phyloP scores from a whole-genome alignment of 1,140 invertebrate genomes.

The Platyura marginata region DNA sequence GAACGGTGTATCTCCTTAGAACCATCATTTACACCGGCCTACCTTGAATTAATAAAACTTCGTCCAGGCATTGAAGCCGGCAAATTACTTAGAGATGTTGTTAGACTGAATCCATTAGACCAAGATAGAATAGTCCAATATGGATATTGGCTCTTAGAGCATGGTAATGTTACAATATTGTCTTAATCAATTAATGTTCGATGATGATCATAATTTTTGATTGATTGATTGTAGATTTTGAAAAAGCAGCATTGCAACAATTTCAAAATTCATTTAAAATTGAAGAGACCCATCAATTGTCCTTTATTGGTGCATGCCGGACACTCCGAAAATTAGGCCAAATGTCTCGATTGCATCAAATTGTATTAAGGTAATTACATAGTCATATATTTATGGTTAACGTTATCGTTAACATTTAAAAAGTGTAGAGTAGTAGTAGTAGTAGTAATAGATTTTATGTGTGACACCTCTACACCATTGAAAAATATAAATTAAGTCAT shows the following conservation, averaged over 20 bases:
- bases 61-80: conserved; percentile 32
- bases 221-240: too few species aligned
- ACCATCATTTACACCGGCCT: conserved; percentile 43
- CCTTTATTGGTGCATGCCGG: conserved; percentile 34
- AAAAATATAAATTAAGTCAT: too few species aligned
- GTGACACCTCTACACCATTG: too few species aligned
- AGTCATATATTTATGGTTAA: too few species aligned
- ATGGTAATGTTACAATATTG: conserved; percentile 28
- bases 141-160: conserved; percentile 42
- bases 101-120: conserved; percentile 38
- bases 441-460: too few species aligned
- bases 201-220: too few species aligned
- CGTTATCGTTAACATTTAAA: too few species aligned
- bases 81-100: conserved; percentile 31
- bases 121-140: conserved; percentile 47
- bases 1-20: conserved; percentile 43
- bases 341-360: conserved; percentile 37
- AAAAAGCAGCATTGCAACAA: conserved; percentile 30
- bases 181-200: background rate
- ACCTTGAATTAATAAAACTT: conserved; percentile 45
- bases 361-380: conserved; percentile 47
- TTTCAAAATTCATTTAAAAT: conserved; percentile 36
- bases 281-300: conserved; percentile 28
- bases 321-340: conserved; percentile 40
- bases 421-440: too few species aligned